Evolutionary conservation across 2,888 invertebrate species (phyloP), one percentile per base, ranked within the genome.

Genomic region (Harpalus rubripes): DNA sequence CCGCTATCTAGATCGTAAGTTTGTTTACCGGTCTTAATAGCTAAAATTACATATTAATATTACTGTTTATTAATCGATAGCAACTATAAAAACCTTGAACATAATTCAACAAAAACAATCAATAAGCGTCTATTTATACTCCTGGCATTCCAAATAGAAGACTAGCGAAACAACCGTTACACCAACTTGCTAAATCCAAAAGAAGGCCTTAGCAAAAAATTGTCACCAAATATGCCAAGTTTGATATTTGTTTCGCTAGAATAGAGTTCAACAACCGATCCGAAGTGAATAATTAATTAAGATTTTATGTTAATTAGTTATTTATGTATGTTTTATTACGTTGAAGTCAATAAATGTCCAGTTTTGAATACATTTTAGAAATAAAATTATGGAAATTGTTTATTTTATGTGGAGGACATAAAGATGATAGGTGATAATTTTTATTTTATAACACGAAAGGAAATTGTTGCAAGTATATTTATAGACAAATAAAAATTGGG

Each of bases 301-400:
- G 78, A 81, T 81, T 81, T 81, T 81, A 81, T 61, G 81, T 41
- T 81, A 81, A 63, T 63, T 61, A 52, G 41, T n/a, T 61, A 81
- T 81, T 81, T 63, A 81, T 63, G 44, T 52, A 61, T 26, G 26
- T 81, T 81, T 81, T 81, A 81, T 81, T 63, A 65, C 61, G 22
- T 44, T 44, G 44, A 16, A 41, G 44, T 44, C 59, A 63, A 81
- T 65, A 81, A 63, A 81, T 65, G 61, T 63, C 61, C 16, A 22
- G 44, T 22, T 74, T 68, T 74, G 72, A 44, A 74, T 74, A 74
- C 72, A 12, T 74, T 74, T 74, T 44, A 15, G 18, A 74, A 74
- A 74, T 44, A 74, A 41, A 74, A 18, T 74, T 74, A 74, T 74
- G 72, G 72, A 74, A 44, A 74, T 74, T 74, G 72, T 74, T 74